These are phyloP conservation scores for Gopherus evgoodei DNA, from an alignment of 2,113 vertebrate species.

Conservation along the genomic window DNA sequence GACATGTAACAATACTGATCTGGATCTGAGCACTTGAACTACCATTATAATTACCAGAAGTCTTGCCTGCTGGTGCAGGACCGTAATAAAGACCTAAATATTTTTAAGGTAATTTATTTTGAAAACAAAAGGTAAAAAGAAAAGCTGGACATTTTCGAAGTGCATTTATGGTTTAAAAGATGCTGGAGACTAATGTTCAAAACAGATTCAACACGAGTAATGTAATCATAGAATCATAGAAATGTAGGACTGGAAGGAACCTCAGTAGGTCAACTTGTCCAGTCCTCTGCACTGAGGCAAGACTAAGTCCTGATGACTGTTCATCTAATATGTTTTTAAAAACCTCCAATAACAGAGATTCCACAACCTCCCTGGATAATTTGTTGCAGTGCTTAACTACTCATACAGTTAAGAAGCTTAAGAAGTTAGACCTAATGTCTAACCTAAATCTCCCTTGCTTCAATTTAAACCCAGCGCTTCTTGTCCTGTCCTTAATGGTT, in stretches of 20 bases:
- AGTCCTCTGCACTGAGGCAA: neutral
- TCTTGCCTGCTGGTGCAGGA: neutral
- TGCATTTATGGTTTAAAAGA: neutral
- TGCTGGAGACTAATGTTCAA: neutral
- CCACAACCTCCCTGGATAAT: neutral
- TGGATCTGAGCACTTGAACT: neutral
- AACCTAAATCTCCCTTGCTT: neutral
- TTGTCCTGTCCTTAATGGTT: neutral
- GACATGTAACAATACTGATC: neutral
- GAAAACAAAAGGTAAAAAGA: neutral
- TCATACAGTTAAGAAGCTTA: neutral
- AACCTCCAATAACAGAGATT: neutral
- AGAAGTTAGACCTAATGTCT: neutral
- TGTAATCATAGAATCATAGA: neutral
- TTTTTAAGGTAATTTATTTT: neutral
- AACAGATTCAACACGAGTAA: neutral
- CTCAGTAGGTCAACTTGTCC: neutral
- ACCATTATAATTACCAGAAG: neutral
- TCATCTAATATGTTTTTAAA: neutral
- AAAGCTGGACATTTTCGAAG: neutral
- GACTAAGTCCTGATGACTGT: neutral
- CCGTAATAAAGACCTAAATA: neutral
- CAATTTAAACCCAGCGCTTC: neutral
- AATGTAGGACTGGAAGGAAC: neutral
- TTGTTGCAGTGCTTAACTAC: neutral